phyloP scores from a whole-genome alignment of 2,797 vertebrate genomes.

The Acrossocheilus fasciatus region DNA sequence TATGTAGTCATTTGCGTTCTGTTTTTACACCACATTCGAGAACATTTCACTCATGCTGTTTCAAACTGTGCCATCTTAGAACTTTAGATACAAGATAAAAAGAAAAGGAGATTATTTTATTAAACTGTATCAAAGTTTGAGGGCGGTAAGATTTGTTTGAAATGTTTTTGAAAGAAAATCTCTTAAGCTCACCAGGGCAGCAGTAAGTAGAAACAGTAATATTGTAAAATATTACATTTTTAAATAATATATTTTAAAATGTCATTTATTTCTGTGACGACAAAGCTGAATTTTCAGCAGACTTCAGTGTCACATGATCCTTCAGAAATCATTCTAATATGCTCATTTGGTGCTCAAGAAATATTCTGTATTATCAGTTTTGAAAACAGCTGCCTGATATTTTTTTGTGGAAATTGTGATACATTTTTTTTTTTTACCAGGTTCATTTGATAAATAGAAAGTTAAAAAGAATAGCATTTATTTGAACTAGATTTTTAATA shows the following conservation, averaged over 20 bases:
- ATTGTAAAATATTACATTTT: not conserved
- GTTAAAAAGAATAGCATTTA: not conserved
- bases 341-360: not conserved
- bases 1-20: not conserved
- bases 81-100: constrained; percentile 1
- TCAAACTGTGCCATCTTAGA: not conserved
- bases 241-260: not conserved
- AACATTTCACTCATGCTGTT: constrained; percentile 1
- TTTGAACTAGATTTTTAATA: not conserved
- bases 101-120: not conserved
- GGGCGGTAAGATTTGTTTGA: not conserved
- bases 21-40: not conserved
- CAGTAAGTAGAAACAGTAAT: not conserved
- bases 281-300: not conserved
- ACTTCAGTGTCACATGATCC: not conserved
- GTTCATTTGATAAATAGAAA: not conserved
- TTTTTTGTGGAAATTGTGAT: not conserved
- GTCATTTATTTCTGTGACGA: not conserved
- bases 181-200: not conserved
- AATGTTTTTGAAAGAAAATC: not conserved
- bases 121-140: not conserved
- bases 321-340: constrained; percentile 3
- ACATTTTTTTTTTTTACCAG: not conserved
- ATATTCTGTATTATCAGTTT: no score
- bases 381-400: not conserved